Base-by-base conservation (phyloP, 2,888 invertebrate species). In the Meghimatium bilineatum region DNA sequence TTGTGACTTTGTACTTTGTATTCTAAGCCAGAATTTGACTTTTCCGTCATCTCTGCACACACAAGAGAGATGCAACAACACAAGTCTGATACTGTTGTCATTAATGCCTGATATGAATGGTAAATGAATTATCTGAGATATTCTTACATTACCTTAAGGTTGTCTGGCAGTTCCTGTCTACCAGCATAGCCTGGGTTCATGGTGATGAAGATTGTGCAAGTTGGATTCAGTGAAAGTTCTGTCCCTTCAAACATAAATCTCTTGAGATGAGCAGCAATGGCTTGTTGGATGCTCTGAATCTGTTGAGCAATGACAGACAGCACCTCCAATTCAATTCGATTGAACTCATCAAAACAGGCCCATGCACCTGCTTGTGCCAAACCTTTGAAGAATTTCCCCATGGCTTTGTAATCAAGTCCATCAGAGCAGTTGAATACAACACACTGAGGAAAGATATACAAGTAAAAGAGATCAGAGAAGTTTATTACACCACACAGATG, bases 371-470 rank as follows among this genome's bases (percentile, higher is more conserved):
- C 96, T 88, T 93, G 93, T 23, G 93, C 93, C 86, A 98, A 94
- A 78, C 98, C 98, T 96, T 98, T 98, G 93, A 99, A 98, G 94
- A 99, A 98, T 94, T 98, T 98, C 49, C 98, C 98, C 92, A 98
- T 95, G 0, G 98, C 97, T 93, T 97, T 97, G 92, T 97, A 98
- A 93, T 98, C 97, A 72, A 98, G 95, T 3, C 97, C 97, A 88
- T 98, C 97, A 0, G 98, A 98, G 91, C 98, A 98, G 94, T 98
- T 98, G 94, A 99, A 98, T 0, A 98, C 98, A 0, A 98, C 97
- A 93, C 98, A 98, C 93, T 94, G 87, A 17, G 6, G 32, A 74
- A 38, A 74, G n/a, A 63, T 3, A n/a, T 26, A 5, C 26, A 63
- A 63, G n/a, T 63, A n/a, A n/a, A 5, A 44, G 44, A 44, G 5